Percentiles rank a stretch among this genome's conserved stretches.
phyloP scores from a whole-genome alignment of 1,140 invertebrate species.

The Rhopalosiphum padi region DNA sequence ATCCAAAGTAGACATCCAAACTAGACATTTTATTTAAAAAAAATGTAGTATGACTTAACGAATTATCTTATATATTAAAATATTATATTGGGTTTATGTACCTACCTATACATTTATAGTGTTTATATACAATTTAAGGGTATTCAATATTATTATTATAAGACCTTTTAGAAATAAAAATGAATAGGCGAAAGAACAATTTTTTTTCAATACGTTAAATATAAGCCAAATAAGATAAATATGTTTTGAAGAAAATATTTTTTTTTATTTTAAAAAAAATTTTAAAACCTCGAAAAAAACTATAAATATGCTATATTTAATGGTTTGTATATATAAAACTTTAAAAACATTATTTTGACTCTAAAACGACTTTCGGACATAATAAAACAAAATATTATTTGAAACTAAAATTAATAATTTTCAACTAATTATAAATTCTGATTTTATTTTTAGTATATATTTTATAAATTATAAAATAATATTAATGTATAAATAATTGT shows the following conservation, averaged over 20 bases:
- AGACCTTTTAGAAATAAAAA: no score
- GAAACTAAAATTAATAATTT: background rate
- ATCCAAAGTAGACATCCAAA: background rate
- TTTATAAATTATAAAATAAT: no score
- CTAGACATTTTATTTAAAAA: background rate
- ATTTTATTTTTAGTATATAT: background rate
- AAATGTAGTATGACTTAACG: no score
- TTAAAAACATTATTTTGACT: background rate
- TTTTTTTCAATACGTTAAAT: no score
- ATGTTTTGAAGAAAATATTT: no score
- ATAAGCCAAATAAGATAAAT: no score
- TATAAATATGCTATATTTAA: background rate
- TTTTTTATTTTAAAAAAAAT: background rate
- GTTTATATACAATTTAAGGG: no score
- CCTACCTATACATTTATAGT: no score
- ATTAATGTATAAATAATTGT: no score
- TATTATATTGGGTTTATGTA: no score
- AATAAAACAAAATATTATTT: background rate
- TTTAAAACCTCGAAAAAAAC: background rate
- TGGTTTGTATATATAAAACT: background rate
- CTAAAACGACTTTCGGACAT: background rate
- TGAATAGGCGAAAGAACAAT: no score
- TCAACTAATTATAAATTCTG: background rate
- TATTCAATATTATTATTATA: no score
- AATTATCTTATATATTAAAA: background rate